phyloP scores from a whole-genome alignment of 2,888 invertebrate species.

The Microctonus aethiopoides region DNA sequence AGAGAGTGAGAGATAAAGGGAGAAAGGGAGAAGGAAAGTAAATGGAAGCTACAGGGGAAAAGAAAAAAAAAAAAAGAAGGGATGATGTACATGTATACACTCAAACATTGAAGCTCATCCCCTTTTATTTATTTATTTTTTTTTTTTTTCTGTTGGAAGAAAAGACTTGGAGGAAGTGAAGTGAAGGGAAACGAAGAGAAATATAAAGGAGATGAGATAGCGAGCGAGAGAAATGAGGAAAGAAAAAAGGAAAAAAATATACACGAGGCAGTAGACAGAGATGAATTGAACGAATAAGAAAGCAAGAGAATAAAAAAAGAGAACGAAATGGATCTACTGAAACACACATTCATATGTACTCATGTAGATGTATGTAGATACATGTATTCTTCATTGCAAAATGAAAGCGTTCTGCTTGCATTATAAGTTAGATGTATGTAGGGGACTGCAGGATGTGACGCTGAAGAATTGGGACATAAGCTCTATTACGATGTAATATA shows the following conservation, averaged over 20 bases:
- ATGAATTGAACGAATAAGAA: slow-evolving; percentile 7
- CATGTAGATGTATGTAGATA: background rate
- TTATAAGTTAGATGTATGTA: background rate
- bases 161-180: slow-evolving; percentile 1
- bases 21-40: slow-evolving; percentile 55
- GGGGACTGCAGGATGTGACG: background rate
- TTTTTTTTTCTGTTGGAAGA: background rate
- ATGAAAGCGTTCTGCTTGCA: background rate
- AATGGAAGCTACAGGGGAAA: slow-evolving; percentile 64
- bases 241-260: background rate
- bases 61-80: slow-evolving; percentile 52
- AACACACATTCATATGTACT: too few relatives aligned
- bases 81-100: slow-evolving; percentile 33
- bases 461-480: background rate
- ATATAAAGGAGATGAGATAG: slow-evolving; percentile 7
- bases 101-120: slow-evolving; percentile 6
- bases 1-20: background rate
- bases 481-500: background rate
- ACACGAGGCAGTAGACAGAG: slow-evolving; percentile 1
- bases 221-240: slow-evolving; percentile 56
- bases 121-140: background rate
- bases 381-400: background rate
- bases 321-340: slow-evolving; percentile 23
- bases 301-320: slow-evolving; percentile 41
- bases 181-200: slow-evolving; percentile 10